Evolutionary conservation across 2,888 invertebrate species (phyloP), one percentile per base, ranked within the genome.

Genomic region (Dermolepida albohirtum): DNA sequence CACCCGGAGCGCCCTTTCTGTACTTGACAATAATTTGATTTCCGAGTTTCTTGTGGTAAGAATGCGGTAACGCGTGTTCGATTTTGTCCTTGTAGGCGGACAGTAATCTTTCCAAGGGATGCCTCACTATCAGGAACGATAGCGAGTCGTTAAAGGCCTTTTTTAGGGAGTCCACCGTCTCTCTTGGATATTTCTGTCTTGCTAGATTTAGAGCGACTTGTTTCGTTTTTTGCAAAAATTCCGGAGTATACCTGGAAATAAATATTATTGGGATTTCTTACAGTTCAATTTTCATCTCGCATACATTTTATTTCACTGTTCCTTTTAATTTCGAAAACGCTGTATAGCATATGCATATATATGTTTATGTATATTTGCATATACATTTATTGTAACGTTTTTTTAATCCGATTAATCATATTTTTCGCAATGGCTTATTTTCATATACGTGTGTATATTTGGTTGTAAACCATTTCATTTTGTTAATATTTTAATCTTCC

Each of bases 61-160:
- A 92, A 80, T 92, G 91, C 0, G 93, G 93, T 82, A 93, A 86
- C 51, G 94, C 92, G 78, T 91, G 92, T 69, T 93, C 90, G 74
- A 97, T 89, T 85, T 94, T 94, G 81, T 94, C 94, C 75, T 92
- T 89, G 81, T 94, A 94, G 64, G 92, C 94, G 62, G 93, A 93
- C 66, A 93, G 87, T 70, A 94, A 85, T 76, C 91, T 86, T 81
- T 94, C 93, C 74, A 94, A 86, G 1, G 94, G 94, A 84, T 94
- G 93, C 73, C 94, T 86, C 6, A 92, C 93, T 72, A 94, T 93
- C 71, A 94, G 85, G 82, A 94, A 94, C 69, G 93, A 91, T 74
- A 92, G 87, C 64, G 93, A 93, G 79, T 90, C 89, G 74, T 89
- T 88, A 81, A 94, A 89, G 59, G 92, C 93, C 75, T 88, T 89